These are phyloP conservation scores for Vulpes lagopus DNA, from an alignment of 2,113 vertebrate species.

Conservation along the genomic window DNA sequence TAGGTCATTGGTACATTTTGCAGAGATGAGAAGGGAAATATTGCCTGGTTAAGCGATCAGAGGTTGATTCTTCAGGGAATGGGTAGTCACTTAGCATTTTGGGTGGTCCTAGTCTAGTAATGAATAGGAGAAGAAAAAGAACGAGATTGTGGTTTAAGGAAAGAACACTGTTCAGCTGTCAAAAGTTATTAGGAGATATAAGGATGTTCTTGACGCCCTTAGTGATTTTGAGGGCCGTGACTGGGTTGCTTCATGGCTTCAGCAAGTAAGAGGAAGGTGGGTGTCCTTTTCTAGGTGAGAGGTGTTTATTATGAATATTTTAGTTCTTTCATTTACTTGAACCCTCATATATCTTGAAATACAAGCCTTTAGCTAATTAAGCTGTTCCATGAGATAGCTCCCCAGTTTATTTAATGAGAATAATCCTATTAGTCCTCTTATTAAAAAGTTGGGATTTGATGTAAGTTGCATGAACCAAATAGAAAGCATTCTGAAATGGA, in stretches of 20 bases:
- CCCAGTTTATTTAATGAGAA: background rate
- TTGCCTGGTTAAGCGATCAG: background rate
- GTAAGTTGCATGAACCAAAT: background rate
- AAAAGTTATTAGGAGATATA: background rate
- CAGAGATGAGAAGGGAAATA: background rate
- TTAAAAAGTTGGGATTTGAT: constrained; percentile 39
- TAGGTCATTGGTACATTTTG: background rate
- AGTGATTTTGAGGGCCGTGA: background rate
- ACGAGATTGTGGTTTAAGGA: background rate
- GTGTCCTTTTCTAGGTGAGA: background rate
- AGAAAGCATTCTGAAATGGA: constrained; percentile 6
- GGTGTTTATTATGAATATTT: background rate
- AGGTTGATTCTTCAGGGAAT: background rate
- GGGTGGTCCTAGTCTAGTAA: background rate
- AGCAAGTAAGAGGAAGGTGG: background rate
- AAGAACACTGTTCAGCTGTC: background rate
- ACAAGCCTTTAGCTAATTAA: constrained; percentile 26
- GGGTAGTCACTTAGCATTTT: background rate
- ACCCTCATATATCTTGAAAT: constrained; percentile 22
- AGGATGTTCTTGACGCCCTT: background rate
- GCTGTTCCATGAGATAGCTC: background rate
- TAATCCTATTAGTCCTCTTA: background rate
- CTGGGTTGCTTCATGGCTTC: background rate
- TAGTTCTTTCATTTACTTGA: background rate
- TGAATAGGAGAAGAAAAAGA: background rate